Evolutionary conservation across 2,888 invertebrate species (phyloP).

Genomic region (Drosophila fulvimacula): DNA sequence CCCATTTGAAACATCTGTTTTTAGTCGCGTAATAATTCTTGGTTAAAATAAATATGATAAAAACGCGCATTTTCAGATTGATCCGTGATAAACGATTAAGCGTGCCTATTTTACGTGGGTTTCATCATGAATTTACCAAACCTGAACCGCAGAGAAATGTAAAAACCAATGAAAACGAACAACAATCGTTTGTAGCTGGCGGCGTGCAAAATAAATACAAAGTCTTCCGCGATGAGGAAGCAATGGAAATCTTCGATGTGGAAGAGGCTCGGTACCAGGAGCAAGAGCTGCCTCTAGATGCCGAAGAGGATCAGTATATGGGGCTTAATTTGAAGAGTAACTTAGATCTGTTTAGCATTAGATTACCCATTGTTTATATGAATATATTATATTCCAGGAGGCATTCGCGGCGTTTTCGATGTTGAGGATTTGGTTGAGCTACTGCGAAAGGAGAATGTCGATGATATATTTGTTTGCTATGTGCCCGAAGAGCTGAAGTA

Average conservation of each 20-base stretch:
- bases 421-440: conserved; percentile 93
- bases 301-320: conserved; percentile 82
- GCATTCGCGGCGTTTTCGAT: conserved; percentile 93
- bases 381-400: conserved; percentile 88
- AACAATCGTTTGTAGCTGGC: conserved; percentile 81
- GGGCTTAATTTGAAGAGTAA: conserved; percentile 87
- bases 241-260: conserved; percentile 89
- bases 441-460: conserved; percentile 90
- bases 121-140: conserved; percentile 81
- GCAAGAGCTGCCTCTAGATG: conserved; percentile 35
- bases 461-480: conserved; percentile 92
- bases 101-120: conserved; percentile 72
- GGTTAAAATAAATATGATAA: conserved; percentile 64
- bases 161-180: conserved; percentile 2
- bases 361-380: not conserved
- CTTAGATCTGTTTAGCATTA: not conserved
- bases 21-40: conserved; percentile 48
- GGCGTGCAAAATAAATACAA: conserved; percentile 88
- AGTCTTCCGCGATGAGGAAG: conserved; percentile 89
- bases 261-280: conserved; percentile 87
- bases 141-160: conserved; percentile 46
- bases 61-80: conserved; percentile 67
- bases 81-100: conserved; percentile 68
- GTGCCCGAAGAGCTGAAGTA: conserved; percentile 91
- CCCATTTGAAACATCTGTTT: conserved; percentile 38